phyloP scores from a whole-genome alignment of 2,888 invertebrate genomes.

The Monopis laevigella region DNA sequence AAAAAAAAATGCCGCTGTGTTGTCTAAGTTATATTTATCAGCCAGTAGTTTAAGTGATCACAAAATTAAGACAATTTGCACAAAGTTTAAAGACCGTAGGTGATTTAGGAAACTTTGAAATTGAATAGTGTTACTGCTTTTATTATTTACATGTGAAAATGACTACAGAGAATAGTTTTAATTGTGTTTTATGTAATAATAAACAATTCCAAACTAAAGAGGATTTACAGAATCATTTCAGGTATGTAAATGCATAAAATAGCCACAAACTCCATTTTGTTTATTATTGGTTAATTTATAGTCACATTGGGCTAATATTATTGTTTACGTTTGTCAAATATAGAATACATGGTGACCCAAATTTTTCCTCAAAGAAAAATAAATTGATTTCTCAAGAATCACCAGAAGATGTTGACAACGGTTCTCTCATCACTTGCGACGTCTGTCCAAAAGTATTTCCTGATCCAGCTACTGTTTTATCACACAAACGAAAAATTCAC shows the following conservation, averaged over 20 bases:
- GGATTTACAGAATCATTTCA: slow-evolving; percentile 69
- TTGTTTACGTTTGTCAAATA: slow-evolving; percentile 18
- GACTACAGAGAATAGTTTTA: slow-evolving; percentile 41
- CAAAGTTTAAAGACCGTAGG: no score
- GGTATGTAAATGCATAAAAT: slow-evolving; percentile 35
- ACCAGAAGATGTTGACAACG: slow-evolving; percentile 32
- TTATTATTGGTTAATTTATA: background rate
- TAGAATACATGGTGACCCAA: slow-evolving; percentile 72
- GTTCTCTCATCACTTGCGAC: slow-evolving; percentile 67
- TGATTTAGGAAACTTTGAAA: no score
- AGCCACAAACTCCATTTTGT: background rate
- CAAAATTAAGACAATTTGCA: no score
- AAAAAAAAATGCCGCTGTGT: no score
- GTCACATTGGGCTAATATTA: background rate
- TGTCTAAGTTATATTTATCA: no score
- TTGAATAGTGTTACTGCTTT: no score
- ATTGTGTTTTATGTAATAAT: slow-evolving; percentile 69
- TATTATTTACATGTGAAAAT: slow-evolving; percentile 27
- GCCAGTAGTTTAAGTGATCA: no score
- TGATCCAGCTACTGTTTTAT: slow-evolving; percentile 70
- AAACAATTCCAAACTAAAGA: slow-evolving; percentile 64
- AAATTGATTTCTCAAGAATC: slow-evolving; percentile 27
- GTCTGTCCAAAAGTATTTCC: slow-evolving; percentile 68
- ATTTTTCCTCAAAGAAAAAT: slow-evolving; percentile 55
- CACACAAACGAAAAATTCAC: slow-evolving; percentile 74